These are phyloP conservation scores for Nomada hirtipes DNA, from an alignment of 2,888 invertebrate genomes.

Conservation along the genomic window DNA sequence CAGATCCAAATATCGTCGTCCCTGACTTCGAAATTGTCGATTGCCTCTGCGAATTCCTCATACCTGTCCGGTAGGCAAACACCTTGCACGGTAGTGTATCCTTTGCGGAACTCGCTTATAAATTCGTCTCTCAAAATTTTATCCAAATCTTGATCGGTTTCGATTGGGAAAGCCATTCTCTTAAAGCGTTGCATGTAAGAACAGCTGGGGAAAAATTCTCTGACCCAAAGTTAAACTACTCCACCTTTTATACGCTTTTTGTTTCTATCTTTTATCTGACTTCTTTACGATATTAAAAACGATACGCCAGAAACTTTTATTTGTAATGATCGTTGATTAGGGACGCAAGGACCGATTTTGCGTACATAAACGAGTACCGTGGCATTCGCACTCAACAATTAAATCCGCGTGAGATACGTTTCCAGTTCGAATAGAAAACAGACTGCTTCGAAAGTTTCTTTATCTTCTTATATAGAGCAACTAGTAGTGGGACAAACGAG, in stretches of 20 bases:
- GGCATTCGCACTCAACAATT: slow-evolving; percentile 24
- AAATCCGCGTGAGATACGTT: not conserved
- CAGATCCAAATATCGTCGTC: slow-evolving; percentile 86
- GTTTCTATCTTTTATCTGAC: not conserved
- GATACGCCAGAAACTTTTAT: slow-evolving; percentile 15
- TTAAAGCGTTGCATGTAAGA: too few relatives aligned
- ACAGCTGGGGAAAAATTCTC: too few relatives aligned
- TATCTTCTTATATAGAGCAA: slow-evolving; percentile 51
- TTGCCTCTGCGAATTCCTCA: slow-evolving; percentile 81
- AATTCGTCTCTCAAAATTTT: slow-evolving; percentile 74
- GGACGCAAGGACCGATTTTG: slow-evolving; percentile 40
- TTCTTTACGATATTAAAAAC: not conserved
- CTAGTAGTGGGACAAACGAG: slow-evolving; percentile 21
- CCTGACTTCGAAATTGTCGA: slow-evolving; percentile 84
- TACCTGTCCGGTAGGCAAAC: slow-evolving; percentile 84
- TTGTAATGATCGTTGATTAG: slow-evolving; percentile 63
- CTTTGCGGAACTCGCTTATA: slow-evolving; percentile 78
- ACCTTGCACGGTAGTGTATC: slow-evolving; percentile 79
- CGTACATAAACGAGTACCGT: not conserved
- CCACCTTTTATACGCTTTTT: too few relatives aligned
- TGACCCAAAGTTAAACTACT: too few relatives aligned
- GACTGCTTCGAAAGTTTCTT: slow-evolving; percentile 31
- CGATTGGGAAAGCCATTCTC: slow-evolving; percentile 42
- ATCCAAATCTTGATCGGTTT: slow-evolving; percentile 61
- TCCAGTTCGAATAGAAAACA: slow-evolving; percentile 5